phyloP scores from a whole-genome alignment of 2,113 vertebrate species.

The Ctenodactylus gundi region DNA sequence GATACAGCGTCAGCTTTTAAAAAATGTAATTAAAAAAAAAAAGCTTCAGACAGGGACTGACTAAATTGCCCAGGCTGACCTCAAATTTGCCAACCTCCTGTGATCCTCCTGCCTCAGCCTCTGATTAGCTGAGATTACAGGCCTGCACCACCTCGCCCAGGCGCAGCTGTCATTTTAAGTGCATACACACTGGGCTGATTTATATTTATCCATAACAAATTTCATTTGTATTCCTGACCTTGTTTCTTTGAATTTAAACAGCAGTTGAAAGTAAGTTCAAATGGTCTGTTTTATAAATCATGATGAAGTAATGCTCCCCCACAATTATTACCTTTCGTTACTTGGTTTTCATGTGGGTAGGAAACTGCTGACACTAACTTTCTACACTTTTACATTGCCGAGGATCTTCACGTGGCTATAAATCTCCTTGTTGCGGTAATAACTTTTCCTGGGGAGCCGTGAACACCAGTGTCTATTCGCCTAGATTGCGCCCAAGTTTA shows the following conservation, averaged over 20 bases:
- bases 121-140: not conserved
- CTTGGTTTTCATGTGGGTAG: not conserved
- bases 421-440: too few species aligned
- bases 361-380: not conserved
- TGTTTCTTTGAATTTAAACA: not conserved
- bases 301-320: not conserved
- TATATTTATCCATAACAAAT: not conserved
- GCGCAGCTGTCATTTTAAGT: not conserved
- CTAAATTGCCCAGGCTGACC: not conserved
- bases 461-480: too few species aligned
- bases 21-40: not conserved
- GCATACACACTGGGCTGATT: not conserved
- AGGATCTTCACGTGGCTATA: not conserved
- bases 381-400: not conserved
- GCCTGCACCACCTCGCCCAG: not conserved
- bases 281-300: conserved; percentile 37
- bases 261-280: not conserved
- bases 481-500: too few species aligned
- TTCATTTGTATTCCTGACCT: not conserved
- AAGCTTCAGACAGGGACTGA: not conserved
- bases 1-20: not conserved
- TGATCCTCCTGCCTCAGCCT: not conserved
- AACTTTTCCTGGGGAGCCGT: too few species aligned
- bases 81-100: not conserved
- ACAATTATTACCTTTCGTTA: not conserved